These are phyloP conservation scores for Bombus superbus DNA, from an alignment of 1,140 invertebrate species.

Conservation along the genomic window DNA sequence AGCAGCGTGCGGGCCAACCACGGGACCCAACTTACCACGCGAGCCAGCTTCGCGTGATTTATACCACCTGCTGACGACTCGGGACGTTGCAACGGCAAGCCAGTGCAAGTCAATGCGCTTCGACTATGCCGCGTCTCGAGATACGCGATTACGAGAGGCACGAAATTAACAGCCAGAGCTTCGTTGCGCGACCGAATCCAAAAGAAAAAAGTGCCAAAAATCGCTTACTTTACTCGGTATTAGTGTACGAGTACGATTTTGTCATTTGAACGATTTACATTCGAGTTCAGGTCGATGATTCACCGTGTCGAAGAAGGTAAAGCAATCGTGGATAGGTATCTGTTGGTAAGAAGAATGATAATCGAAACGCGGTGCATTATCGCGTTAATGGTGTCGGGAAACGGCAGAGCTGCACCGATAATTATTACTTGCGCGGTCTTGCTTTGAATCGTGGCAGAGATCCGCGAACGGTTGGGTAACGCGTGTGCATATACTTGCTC, in stretches of 20 bases:
- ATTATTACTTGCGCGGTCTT: slow-evolving; percentile 51
- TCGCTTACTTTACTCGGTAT: neutral
- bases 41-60: slow-evolving; percentile 55
- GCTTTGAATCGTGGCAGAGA: slow-evolving; percentile 48
- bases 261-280: neutral
- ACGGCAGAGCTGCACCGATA: slow-evolving; percentile 45
- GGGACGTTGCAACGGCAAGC: neutral
- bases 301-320: neutral
- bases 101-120: neutral
- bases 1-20: slow-evolving; percentile 19
- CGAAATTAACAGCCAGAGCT: slow-evolving; percentile 12
- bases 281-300: neutral
- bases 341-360: slow-evolving; percentile 27
- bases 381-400: slow-evolving; percentile 55
- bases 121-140: neutral
- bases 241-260: neutral
- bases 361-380: slow-evolving; percentile 46
- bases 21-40: slow-evolving; percentile 46
- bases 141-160: slow-evolving; percentile 7
- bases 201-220: no score
- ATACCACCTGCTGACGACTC: slow-evolving; percentile 55
- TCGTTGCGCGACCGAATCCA: neutral
- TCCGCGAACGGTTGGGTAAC: slow-evolving; percentile 28
- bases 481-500: slow-evolving; percentile 21
- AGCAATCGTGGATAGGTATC: slow-evolving; percentile 46